phyloP scores from a whole-genome alignment of 1,140 invertebrate genomes.

The Rhyzopertha dominica region DNA sequence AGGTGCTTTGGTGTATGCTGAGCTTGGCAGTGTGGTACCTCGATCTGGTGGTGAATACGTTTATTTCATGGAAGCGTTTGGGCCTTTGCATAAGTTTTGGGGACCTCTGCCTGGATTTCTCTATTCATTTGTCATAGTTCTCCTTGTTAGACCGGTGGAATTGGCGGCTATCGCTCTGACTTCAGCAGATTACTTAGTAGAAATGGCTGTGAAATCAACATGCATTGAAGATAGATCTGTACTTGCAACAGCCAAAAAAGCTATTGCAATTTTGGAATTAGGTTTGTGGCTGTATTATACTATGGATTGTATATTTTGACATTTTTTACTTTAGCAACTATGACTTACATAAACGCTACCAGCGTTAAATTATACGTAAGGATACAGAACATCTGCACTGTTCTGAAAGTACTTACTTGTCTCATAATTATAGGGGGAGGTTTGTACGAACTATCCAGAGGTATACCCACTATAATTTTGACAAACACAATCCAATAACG shows the following conservation, averaged over 20 bases:
- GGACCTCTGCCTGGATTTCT: slow-evolving; percentile 73
- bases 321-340: slow-evolving; percentile 62
- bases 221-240: slow-evolving; percentile 41
- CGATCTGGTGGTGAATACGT: slow-evolving; percentile 80
- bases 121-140: slow-evolving; percentile 73
- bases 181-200: slow-evolving; percentile 73
- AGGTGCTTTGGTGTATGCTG: slow-evolving; percentile 78
- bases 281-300: slow-evolving; percentile 49
- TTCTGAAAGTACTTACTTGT: slow-evolving; percentile 79
- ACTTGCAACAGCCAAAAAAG: slow-evolving; percentile 56
- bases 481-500: slow-evolving; percentile 14
- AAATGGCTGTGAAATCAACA: slow-evolving; percentile 55
- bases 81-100: slow-evolving; percentile 60
- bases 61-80: slow-evolving; percentile 71
- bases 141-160: slow-evolving; percentile 71
- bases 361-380: slow-evolving; percentile 85
- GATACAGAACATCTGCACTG: slow-evolving; percentile 84
- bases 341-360: slow-evolving; percentile 83
- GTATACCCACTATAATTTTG: slow-evolving; percentile 42
- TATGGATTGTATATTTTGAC: background rate
- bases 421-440: slow-evolving; percentile 79
- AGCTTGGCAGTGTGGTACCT: slow-evolving; percentile 74
- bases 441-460: slow-evolving; percentile 67
- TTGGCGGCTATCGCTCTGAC: slow-evolving; percentile 75
- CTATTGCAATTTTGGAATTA: slow-evolving; percentile 62